Percentiles rank a stretch among this genome's conserved stretches.
These are phyloP conservation scores for Actinia tenebrosa DNA, from an alignment of 64 coral and sea anemone species.

Conservation along the genomic window DNA sequence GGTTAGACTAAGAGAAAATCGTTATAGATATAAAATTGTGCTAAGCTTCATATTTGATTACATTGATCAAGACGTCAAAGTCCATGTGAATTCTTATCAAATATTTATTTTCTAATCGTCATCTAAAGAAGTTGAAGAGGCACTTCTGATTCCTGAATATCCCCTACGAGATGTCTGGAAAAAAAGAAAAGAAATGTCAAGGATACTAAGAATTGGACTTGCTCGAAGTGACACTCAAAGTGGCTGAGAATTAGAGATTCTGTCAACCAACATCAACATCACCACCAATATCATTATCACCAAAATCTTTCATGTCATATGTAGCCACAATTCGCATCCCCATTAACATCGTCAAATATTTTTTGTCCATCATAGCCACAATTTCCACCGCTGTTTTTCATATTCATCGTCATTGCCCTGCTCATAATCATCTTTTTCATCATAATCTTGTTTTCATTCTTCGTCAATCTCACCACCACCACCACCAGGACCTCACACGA, in stretches of 20 bases:
- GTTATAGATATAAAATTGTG: background rate
- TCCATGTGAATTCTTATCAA: background rate
- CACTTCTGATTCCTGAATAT: constrained; percentile 5
- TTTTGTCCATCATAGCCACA: background rate
- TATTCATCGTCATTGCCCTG: background rate
- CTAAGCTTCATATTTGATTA: constrained; percentile 5
- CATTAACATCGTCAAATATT: background rate
- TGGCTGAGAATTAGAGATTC: no score
- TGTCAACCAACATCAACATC: background rate
- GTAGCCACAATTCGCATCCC: background rate
- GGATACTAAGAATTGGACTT: background rate
- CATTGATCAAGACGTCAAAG: background rate
- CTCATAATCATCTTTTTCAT: background rate
- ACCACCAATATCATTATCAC: background rate
- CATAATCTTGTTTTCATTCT: background rate
- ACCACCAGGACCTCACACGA: no score
- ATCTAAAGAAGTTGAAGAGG: constrained; percentile 11
- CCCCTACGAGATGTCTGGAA: constrained; percentile 17
- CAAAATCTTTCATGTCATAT: background rate
- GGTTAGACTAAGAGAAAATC: background rate
- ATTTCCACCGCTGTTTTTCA: background rate
- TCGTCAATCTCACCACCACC: no score
- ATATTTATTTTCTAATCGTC: background rate
- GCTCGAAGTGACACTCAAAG: no score
- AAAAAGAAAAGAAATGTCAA: background rate